phyloP scores from a whole-genome alignment of 2,888 invertebrate species.

The Salticus scenicus region DNA sequence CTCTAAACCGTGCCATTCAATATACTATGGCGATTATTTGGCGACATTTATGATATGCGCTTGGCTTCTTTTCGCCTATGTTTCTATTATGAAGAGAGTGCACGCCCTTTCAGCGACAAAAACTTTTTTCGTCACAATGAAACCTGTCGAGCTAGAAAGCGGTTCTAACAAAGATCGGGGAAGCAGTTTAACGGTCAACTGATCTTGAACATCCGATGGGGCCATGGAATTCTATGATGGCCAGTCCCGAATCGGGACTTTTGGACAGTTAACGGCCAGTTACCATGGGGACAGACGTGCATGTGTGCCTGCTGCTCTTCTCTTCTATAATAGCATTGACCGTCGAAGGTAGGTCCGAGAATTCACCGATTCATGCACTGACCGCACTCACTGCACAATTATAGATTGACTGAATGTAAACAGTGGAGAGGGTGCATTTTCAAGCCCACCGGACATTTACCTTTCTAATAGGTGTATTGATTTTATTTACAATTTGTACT shows the following conservation, averaged over 20 bases:
- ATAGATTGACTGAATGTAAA: too few species aligned
- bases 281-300: conserved; percentile 5
- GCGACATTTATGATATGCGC: too few species aligned
- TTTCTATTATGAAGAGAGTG: too few species aligned
- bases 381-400: too few species aligned
- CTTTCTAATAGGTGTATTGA: too few species aligned
- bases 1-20: not conserved
- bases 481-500: too few species aligned
- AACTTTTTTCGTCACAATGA: not conserved
- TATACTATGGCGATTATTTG: not conserved
- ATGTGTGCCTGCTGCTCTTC: not conserved
- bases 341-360: not conserved
- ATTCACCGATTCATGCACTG: too few species aligned
- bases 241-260: conserved; percentile 8
- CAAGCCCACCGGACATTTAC: too few species aligned
- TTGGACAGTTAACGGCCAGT: conserved; percentile 10
- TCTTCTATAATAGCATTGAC: not conserved
- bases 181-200: not conserved
- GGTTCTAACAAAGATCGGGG: not conserved
- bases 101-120: not conserved
- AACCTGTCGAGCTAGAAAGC: not conserved
- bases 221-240: not conserved
- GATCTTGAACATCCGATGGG: not conserved
- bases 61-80: too few species aligned
- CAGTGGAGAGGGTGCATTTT: too few species aligned